Conservation (phyloP, 2,113 vertebrate species). For the Shinisaurus crocodilurus region DNA sequence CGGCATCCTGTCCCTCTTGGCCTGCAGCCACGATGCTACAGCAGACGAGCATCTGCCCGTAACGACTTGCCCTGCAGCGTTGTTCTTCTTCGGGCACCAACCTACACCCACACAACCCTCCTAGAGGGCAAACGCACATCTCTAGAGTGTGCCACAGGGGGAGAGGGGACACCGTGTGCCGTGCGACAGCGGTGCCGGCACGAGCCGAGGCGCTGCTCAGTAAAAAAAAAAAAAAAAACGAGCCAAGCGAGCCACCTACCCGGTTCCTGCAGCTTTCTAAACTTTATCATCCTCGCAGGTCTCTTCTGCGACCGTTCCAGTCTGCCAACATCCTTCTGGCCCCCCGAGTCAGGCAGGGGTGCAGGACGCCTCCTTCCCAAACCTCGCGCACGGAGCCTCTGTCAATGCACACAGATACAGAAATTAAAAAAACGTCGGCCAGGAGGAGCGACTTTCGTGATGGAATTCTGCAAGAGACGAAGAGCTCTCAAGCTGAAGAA, state of each 20-base stretch:
- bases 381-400: too few relatives aligned
- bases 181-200: background rate
- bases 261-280: background rate
- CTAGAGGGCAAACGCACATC: background rate
- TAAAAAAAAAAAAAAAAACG: background rate
- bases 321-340: background rate
- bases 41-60: background rate
- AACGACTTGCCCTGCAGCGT: too few relatives aligned
- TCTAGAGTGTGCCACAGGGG: too few relatives aligned
- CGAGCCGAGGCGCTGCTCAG: too few relatives aligned
- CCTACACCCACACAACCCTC: background rate
- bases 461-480: too few relatives aligned
- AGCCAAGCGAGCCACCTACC: background rate
- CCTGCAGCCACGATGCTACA: background rate
- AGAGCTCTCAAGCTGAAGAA: background rate
- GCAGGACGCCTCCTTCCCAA: background rate
- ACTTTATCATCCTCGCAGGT: background rate
- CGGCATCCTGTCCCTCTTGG: background rate
- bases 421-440: background rate
- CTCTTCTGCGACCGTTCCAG: background rate
- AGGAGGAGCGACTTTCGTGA: background rate
- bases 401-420: background rate
- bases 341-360: too few relatives aligned
- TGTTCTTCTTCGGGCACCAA: too few relatives aligned
- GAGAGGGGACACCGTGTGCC: background rate